Base-by-base conservation (phyloP, 2,888 invertebrate species). In the Fragum whitleyi region DNA sequence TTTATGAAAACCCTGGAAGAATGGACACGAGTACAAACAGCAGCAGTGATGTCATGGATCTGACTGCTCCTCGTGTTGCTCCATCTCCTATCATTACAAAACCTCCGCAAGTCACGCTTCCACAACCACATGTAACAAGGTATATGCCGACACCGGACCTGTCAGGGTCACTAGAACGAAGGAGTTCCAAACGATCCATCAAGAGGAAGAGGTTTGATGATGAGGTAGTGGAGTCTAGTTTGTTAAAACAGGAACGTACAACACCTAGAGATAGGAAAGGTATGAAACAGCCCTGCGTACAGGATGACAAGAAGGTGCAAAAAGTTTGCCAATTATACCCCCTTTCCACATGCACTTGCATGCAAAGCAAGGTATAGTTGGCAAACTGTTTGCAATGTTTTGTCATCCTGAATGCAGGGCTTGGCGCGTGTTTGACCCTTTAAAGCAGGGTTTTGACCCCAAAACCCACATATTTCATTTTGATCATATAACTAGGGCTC, bases 191-290 rank as follows among this genome's bases (percentile, higher is more conserved):
- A 36, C 95, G 99, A 78, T 98, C 98, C 0, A 98, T 99, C 90
- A 99, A 98, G 94, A 96, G 99, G 0, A 96, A 97, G 90, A 97
- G 98, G 89, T 99, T 99, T 94, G 99, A 99, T 93, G 99, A 99
- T 95, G 99, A 99, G 94, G 95, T 99, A 77, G 98, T 99, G 0
- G 98, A 99, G 89, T 97, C 97, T 87, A 97, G 97, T 93, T 94
- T 97, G 77, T 96, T 96, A 14, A 93, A 86, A 91, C 95, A 88
- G 71, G 93, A 91, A 62, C 85, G 92, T 9, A 57, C 74, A 55
- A 47, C 47, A 5, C 32, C 32, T 36, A 47, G 79, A 62, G 79
- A 83, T 39, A 72, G 83, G 39, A 83, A 83, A 83, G 77, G 83
- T 83, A 51, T 26, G 55, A 16, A 3, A 21, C 23, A 59, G n/a